Percentiles rank a stretch among this genome's conserved stretches.
Conservation (phyloP, 2,888 invertebrate genomes). For the Trimorus sp. region DNA sequence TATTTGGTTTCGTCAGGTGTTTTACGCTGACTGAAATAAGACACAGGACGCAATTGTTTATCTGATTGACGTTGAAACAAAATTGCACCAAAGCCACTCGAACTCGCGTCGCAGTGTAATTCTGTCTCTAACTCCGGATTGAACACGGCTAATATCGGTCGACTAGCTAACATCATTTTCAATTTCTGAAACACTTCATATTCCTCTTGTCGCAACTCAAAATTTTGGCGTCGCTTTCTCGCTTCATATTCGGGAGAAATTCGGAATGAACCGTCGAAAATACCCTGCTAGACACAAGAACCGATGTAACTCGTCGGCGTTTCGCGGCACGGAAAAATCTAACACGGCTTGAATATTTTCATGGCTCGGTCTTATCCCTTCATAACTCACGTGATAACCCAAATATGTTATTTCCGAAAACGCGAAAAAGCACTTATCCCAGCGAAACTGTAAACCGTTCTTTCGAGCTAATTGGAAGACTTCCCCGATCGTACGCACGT, state of each 20-base stretch:
- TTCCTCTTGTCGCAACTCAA: slow-evolving; percentile 68
- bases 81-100: slow-evolving; percentile 72
- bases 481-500: slow-evolving; percentile 1
- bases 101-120: slow-evolving; percentile 75
- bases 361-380: slow-evolving; percentile 17
- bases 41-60: slow-evolving; percentile 65
- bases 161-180: neutral
- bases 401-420: slow-evolving; percentile 1
- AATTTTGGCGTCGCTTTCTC: slow-evolving; percentile 33
- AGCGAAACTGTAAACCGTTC: slow-evolving; percentile 11
- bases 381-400: slow-evolving; percentile 2
- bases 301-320: slow-evolving; percentile 21
- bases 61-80: slow-evolving; percentile 72
- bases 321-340: slow-evolving; percentile 16
- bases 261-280: slow-evolving; percentile 25
- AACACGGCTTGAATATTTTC: slow-evolving; percentile 11
- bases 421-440: slow-evolving; percentile 15
- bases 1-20: neutral
- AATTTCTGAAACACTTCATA: slow-evolving; percentile 9
- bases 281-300: slow-evolving; percentile 33
- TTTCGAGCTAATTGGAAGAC: slow-evolving; percentile 2
- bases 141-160: neutral
- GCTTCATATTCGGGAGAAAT: slow-evolving; percentile 16
- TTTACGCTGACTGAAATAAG: slow-evolving; percentile 72
- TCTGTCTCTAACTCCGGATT: slow-evolving; percentile 69